Conservation (phyloP, 1,140 invertebrate species). For the Sweltsa coloradensis region DNA sequence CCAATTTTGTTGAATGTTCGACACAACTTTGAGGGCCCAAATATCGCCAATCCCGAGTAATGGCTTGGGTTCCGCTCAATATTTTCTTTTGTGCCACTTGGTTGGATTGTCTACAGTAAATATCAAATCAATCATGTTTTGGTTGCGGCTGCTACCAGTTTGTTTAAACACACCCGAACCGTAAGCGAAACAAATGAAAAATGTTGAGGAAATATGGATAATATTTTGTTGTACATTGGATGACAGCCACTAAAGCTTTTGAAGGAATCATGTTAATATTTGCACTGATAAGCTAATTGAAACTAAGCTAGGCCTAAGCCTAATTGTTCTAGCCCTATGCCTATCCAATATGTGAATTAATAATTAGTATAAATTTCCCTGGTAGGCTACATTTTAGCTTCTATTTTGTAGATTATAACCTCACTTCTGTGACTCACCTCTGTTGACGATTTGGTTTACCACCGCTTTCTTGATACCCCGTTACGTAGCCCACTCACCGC, state of each 20-base stretch:
- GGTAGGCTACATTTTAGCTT: no score
- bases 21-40: conserved; percentile 62
- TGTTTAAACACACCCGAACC: conserved; percentile 87
- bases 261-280: background rate
- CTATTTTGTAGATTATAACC: no score
- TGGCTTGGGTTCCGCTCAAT: conserved; percentile 68
- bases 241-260: conserved; percentile 18
- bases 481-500: no score
- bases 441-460: no score
- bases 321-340: no score
- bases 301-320: no score
- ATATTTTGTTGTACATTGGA: conserved; percentile 43
- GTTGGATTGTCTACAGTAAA: conserved; percentile 78
- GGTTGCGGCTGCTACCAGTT: conserved; percentile 32
- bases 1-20: conserved; percentile 68
- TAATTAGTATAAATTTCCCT: no score
- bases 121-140: conserved; percentile 87
- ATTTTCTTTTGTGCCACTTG: conserved; percentile 79
- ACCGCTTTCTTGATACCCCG: no score
- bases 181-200: conserved; percentile 83
- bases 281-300: no score
- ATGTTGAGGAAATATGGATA: conserved; percentile 52
- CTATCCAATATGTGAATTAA: no score
- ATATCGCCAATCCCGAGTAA: conserved; percentile 68
- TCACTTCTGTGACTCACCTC: no score